Evolutionary conservation across 2,888 invertebrate genomes (phyloP).

Genomic region (Lepidochrysops patricia): DNA sequence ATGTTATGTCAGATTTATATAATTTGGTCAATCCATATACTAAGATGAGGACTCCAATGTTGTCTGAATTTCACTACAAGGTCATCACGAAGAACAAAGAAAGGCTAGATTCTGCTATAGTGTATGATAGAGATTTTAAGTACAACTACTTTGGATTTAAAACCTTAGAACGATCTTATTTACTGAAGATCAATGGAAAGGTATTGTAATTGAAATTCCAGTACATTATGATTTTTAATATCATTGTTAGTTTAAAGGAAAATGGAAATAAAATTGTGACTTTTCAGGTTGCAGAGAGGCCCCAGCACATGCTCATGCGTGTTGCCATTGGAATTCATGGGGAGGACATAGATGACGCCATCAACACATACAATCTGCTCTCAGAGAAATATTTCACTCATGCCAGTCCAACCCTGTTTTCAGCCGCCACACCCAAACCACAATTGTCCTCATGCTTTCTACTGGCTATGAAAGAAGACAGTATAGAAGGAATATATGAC

Average conservation of each 20-base stretch:
- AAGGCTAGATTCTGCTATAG: constrained; percentile 92
- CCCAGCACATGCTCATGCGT: constrained; percentile 99
- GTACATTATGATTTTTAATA: not conserved
- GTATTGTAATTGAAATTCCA: constrained; percentile 30
- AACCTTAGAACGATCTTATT: constrained; percentile 95
- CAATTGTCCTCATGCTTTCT: constrained; percentile 97
- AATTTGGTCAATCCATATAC: constrained; percentile 84
- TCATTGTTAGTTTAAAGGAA: not conserved
- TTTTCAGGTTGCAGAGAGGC: constrained; percentile 88
- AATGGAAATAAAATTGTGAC: constrained; percentile 4
- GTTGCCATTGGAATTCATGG: constrained; percentile 97
- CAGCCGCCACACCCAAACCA: constrained; percentile 92
- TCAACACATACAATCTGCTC: constrained; percentile 95
- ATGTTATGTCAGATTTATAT: constrained; percentile 92
- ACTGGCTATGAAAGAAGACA: constrained; percentile 94
- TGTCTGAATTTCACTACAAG: constrained; percentile 86
- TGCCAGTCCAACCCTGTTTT: constrained; percentile 97
- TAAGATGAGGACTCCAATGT: constrained; percentile 84
- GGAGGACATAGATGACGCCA: constrained; percentile 91
- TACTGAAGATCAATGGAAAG: constrained; percentile 92
- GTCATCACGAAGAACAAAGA: constrained; percentile 92
- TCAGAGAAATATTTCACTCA: constrained; percentile 98
- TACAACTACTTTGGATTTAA: constrained; percentile 99
- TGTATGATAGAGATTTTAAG: constrained; percentile 96
- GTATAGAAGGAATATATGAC: constrained; percentile 95